Percentiles rank a stretch among this genome's conserved stretches.
phyloP scores from a whole-genome alignment of 2,797 vertebrate species.

The Poecilia picta region DNA sequence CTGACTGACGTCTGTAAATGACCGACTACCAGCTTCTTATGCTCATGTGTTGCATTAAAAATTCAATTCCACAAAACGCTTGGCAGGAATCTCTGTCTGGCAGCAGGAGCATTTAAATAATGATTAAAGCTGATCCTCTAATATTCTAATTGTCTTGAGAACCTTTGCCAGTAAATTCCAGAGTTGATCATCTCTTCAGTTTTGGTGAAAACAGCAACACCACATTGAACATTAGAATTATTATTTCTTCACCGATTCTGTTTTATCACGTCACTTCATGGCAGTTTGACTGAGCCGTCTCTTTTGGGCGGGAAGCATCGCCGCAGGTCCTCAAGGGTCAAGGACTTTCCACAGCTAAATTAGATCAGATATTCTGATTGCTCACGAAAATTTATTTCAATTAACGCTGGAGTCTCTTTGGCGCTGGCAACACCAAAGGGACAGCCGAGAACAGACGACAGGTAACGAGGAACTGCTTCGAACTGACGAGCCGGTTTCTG shows the following conservation, averaged over 20 bases:
- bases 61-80: conserved; percentile 9
- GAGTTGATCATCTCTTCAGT: neutral
- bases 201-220: neutral
- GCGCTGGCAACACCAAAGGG: conserved; percentile 8
- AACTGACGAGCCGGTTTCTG: neutral
- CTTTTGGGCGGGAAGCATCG: conserved; percentile 8
- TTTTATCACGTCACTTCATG: conserved; percentile 5
- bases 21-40: neutral
- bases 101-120: conserved; percentile 12
- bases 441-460: conserved; percentile 13
- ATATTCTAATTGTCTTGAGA: conserved; percentile 1
- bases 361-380: conserved; percentile 59
- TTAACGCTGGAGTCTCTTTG: conserved; percentile 41
- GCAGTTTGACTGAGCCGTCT: conserved; percentile 30
- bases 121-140: conserved; percentile 20
- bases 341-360: conserved; percentile 51
- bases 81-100: conserved; percentile 10
- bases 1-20: neutral
- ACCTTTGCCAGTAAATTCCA: conserved; percentile 7
- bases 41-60: conserved; percentile 22
- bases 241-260: neutral
- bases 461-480: neutral
- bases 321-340: conserved; percentile 30
- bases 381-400: conserved; percentile 60
- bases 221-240: neutral